Evolutionary conservation across 1,140 invertebrate genomes (phyloP), one percentile per base, ranked within the genome.

Genomic region (Leptopilina clavipes): DNA sequence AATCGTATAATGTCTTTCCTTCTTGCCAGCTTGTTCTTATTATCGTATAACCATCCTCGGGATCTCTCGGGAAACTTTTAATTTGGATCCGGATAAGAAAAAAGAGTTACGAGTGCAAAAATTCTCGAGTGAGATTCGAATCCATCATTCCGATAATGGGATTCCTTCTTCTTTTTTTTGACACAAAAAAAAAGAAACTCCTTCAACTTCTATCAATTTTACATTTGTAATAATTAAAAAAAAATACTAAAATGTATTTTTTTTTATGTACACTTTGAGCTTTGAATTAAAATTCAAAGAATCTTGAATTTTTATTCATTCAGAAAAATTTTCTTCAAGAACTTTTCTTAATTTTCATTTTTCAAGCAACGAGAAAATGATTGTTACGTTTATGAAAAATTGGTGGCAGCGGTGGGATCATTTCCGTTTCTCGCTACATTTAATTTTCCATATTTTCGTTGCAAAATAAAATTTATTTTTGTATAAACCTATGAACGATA

Each of bases 1-100:
- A 76, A 81, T 77, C 31, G 80, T 75, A 77, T 77, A 81, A 78
- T 81, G 52, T 40, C 40, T 77, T 65, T 76, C 71, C 75, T 77
- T 44, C 56, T 65, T 65, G 56, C 56, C 56, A 65, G 56, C 56
- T 65, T 31, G 56, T 65, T 65, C 56, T 65, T 65, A 65, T 22
- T 65, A 65, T 65, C 56, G 56, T 65, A 65, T 65, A 65, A 65
- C 56, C 56, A 31, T 65, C 56, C 56, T 65, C 56, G 56, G 56
- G 56, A 65, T 65, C 56, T 65, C 56, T 65, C 56, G 56, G 56
- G 56, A 65, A 65, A 65, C 56, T 65, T 65, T 65, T 65, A 65
- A 65, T 65, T 65, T 65, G 56, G 56, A 65, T 65, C 56, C 56
- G 56, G 56, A 65, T 65, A 65, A 65, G 56, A 65, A 65, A 65